Percentiles rank a stretch among this genome's conserved stretches.
These are phyloP conservation scores for Rissa tridactyla DNA, from an alignment of 2,113 vertebrate genomes.

Conservation along the genomic window DNA sequence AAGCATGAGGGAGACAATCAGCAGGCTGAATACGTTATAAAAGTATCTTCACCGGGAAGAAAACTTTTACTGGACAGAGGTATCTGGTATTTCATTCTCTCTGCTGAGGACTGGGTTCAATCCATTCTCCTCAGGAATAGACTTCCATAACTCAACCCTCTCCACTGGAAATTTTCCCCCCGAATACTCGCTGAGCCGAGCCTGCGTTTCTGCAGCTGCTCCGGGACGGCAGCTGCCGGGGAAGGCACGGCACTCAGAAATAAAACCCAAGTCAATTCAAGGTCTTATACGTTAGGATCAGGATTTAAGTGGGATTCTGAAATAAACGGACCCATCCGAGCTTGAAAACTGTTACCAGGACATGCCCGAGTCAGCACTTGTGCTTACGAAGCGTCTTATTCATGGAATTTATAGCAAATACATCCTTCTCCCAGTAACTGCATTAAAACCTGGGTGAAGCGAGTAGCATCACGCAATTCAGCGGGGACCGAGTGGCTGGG, in stretches of 20 bases:
- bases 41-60: not conserved
- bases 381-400: not conserved
- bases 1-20: not conserved
- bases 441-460: not conserved
- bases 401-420: not conserved
- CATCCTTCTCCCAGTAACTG: not conserved
- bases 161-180: not conserved
- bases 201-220: not conserved
- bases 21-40: not conserved
- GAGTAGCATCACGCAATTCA: not conserved
- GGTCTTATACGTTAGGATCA: not conserved
- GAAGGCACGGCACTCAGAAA: not conserved
- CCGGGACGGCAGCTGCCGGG: not conserved
- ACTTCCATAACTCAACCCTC: not conserved
- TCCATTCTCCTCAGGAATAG: not conserved
- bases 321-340: not conserved
- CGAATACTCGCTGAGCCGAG: not conserved
- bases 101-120: not conserved
- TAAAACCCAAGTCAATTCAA: not conserved
- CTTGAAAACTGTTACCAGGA: not conserved
- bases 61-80: not conserved
- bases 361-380: not conserved
- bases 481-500: not conserved
- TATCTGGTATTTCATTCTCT: not conserved
- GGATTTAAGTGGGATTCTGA: not conserved